phyloP scores from a whole-genome alignment of 2,888 invertebrate genomes.

The Spatulosminthurus flaviceps region DNA sequence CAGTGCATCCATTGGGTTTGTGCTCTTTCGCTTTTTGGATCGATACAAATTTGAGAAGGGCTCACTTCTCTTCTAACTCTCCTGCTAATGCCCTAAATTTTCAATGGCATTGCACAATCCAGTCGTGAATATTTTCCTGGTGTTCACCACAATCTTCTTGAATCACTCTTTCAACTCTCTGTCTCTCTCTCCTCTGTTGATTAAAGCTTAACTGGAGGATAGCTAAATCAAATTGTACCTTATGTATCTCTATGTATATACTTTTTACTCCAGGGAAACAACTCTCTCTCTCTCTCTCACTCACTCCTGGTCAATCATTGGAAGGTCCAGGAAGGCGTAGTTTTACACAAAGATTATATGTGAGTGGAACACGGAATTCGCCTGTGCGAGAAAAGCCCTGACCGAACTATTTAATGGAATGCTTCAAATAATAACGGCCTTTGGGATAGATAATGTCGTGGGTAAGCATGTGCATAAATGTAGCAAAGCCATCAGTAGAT shows the following conservation, averaged over 20 bases:
- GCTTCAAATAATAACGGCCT: constrained; percentile 42
- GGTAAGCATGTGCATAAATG: constrained; percentile 18
- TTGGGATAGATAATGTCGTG: constrained; percentile 37
- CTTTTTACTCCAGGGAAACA: neutral
- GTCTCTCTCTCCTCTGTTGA: constrained; percentile 41
- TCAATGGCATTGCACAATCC: constrained; percentile 36
- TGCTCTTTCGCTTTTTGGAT: constrained; percentile 4
- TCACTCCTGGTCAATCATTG: neutral
- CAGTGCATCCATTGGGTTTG: constrained; percentile 2
- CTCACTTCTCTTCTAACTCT: constrained; percentile 32
- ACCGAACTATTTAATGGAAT: constrained; percentile 40
- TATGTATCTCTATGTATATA: neutral
- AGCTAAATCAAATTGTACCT: constrained; percentile 13
- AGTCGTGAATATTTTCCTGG: constrained; percentile 24
- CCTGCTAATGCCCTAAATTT: constrained; percentile 38
- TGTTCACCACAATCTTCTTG: constrained; percentile 19
- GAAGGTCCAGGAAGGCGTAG: constrained; percentile 21
- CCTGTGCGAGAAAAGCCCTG: constrained; percentile 19
- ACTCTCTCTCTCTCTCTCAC: neutral
- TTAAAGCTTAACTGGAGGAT: constrained; percentile 33
- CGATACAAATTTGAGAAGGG: constrained; percentile 35
- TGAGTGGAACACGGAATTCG: constrained; percentile 31
- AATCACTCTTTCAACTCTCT: constrained; percentile 15
- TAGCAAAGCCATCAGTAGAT: constrained; percentile 44
- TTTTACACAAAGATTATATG: constrained; percentile 33